Base-by-base conservation (phyloP, 2,113 vertebrate genomes). In the Brachyhypopomus occidentalis region DNA sequence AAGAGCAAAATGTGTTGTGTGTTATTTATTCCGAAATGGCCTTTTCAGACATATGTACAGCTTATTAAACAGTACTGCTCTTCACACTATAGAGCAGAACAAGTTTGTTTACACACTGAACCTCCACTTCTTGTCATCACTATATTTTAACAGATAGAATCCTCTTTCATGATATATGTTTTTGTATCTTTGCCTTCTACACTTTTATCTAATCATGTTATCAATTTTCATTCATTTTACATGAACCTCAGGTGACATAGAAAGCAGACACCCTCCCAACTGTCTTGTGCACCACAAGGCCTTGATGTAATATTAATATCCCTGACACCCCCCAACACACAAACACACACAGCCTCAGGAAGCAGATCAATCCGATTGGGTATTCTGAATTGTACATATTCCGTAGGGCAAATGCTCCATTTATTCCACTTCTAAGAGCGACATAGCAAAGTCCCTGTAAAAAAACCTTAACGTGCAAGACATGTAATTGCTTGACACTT, bases 251-350 rank as follows among this genome's bases (percentile, higher is more conserved):
- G 82, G 72, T 58, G 41, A 78, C 59, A 72, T 6, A 38, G 69
- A 83, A 78, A 83, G 30, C 70, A 78, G 69, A 73, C 72, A 79
- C 69, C 67, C 76, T 82, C 66, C 70, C 38, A 48, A 34, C 27
- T 71, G 63, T 75, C 64, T 56, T 58, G 45, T 60, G 75, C 66
- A 58, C 64, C 58, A 56, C 55, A 75, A 41, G n/a, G 56, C 69
- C 60, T 62, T 76, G 69, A 71, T 86, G 79, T 83, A 83, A 83
- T 81, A 86, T 83, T 81, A 81, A 86, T 71, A 77, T 73, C 63
- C n/a, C 38, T n/a, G 2, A 6, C 64, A 7, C 16, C 56, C 20
- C 56, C 56, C 56, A 45, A 58, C 56, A 17, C 56, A 17, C 56
- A 58, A 2, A 17, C 56, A n/a, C 64, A 52, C 55, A 83, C 63